Conservation (phyloP, 2,888 invertebrate genomes). For the Heterodera filipjevi region DNA sequence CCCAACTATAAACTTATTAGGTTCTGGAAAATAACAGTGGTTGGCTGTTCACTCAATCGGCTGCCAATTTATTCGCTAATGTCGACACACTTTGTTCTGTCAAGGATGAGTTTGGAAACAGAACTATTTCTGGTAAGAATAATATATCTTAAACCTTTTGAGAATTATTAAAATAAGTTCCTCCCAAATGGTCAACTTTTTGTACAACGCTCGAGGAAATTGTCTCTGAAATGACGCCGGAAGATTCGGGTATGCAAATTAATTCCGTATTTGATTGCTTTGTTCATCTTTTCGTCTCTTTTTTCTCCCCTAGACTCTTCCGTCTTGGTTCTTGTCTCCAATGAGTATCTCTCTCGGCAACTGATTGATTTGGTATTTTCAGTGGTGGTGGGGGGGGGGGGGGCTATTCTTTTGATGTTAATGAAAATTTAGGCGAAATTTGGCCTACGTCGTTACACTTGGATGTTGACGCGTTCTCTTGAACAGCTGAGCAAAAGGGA, state of each 20-base stretch:
- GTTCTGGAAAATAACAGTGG: conserved; percentile 55
- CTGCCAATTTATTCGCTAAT: conserved; percentile 51
- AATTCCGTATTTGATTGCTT: background rate
- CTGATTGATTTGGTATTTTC: conserved; percentile 49
- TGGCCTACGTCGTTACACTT: conserved; percentile 24
- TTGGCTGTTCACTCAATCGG: conserved; percentile 59
- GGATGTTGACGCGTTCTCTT: conserved; percentile 30
- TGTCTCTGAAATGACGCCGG: conserved; percentile 4
- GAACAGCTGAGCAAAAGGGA: conserved; percentile 2
- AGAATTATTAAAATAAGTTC: conserved; percentile 41
- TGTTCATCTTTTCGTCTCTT: background rate
- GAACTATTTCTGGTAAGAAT: conserved; percentile 31
- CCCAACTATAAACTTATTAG: conserved; percentile 28
- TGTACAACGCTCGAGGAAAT: conserved; percentile 53
- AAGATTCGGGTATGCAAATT: conserved; percentile 1
- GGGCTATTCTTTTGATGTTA: no score
- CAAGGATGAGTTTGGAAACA: conserved; percentile 41
- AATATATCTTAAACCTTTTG: background rate
- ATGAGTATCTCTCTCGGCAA: conserved; percentile 53
- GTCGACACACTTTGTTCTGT: conserved; percentile 47
- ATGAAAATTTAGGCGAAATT: conserved; percentile 15
- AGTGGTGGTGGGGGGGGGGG: no score
- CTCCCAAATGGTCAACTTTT: conserved; percentile 59
- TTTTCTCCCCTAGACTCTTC: conserved; percentile 45
- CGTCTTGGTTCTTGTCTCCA: conserved; percentile 52